Conservation (phyloP, 2,113 vertebrate species). For the Mirounga angustirostris region DNA sequence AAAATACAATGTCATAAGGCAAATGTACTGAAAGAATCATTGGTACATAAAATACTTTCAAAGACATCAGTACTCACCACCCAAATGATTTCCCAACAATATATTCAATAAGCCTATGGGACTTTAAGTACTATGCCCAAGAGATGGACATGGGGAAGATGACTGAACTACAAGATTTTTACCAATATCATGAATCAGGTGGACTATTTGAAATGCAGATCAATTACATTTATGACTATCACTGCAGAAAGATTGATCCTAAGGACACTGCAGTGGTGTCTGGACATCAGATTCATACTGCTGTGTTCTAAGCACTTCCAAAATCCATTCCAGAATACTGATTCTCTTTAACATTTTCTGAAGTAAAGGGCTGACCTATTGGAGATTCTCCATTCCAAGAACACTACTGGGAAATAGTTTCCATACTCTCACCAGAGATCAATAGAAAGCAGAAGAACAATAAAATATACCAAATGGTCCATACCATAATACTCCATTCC, state of each 20-base stretch:
- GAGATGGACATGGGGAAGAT: not conserved
- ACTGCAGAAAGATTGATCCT: not conserved
- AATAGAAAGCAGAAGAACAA: constrained; percentile 5
- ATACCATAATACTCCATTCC: not conserved
- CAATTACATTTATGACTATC: not conserved
- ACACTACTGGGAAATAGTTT: no score
- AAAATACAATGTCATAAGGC: not conserved
- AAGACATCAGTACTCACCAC: not conserved
- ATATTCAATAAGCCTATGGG: not conserved
- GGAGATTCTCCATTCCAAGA: not conserved
- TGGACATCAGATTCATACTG: not conserved
- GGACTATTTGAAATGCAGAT: not conserved
- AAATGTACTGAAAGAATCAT: not conserved
- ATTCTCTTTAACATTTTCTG: not conserved
- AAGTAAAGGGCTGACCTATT: not conserved
- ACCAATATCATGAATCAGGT: not conserved
- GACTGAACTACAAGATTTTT: not conserved
- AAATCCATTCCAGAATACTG: not conserved
- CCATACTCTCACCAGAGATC: no score
- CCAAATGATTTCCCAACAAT: not conserved
- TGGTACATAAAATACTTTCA: not conserved
- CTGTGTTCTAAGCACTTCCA: constrained; percentile 34
- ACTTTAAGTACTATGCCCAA: not conserved
- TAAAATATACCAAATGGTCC: not conserved
- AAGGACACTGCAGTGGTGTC: not conserved